phyloP scores from a whole-genome alignment of 2,888 invertebrate species.

The Philereme transversata region DNA sequence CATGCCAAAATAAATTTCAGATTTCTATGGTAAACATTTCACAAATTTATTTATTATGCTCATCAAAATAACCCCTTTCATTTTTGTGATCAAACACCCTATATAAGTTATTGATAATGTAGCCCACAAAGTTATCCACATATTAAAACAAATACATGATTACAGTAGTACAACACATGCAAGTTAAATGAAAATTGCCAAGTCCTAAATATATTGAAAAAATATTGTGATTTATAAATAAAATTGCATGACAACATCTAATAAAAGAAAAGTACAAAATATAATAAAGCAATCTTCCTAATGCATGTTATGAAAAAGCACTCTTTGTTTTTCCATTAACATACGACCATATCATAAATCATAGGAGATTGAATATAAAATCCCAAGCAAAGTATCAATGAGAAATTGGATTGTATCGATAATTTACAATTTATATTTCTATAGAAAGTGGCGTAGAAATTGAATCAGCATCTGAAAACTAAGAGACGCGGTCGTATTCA shows the following conservation, averaged over 20 bases:
- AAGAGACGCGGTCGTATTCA: conserved; percentile 11
- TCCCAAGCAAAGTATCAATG: conserved; percentile 16
- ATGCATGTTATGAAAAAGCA: conserved; percentile 24
- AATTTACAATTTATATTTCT: conserved; percentile 41
- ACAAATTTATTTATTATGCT: too few species aligned
- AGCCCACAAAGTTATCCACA: too few species aligned
- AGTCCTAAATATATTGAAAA: too few species aligned
- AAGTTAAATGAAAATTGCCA: too few species aligned
- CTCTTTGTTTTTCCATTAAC: conserved; percentile 24
- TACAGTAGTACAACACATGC: too few species aligned
- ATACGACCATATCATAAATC: conserved; percentile 31
- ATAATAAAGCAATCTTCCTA: conserved; percentile 25
- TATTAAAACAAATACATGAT: too few species aligned
- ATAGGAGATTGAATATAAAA: conserved; percentile 26
- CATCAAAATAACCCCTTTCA: too few species aligned
- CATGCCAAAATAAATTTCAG: too few species aligned
- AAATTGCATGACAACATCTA: conserved; percentile 13
- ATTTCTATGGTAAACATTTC: too few species aligned
- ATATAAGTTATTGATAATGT: too few species aligned
- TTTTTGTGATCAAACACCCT: too few species aligned
- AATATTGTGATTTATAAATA: neutral
- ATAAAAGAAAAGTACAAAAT: conserved; percentile 20
- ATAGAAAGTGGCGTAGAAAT: conserved; percentile 35
- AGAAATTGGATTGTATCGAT: conserved; percentile 31
- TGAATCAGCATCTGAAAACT: conserved; percentile 34